A percentile compares a stretch with the other conserved stretches of the same genome.
These are phyloP conservation scores for Ophioderma brevispina DNA, from an alignment of 35 echinoderm and acorn worm genomes.

Conservation along the genomic window DNA sequence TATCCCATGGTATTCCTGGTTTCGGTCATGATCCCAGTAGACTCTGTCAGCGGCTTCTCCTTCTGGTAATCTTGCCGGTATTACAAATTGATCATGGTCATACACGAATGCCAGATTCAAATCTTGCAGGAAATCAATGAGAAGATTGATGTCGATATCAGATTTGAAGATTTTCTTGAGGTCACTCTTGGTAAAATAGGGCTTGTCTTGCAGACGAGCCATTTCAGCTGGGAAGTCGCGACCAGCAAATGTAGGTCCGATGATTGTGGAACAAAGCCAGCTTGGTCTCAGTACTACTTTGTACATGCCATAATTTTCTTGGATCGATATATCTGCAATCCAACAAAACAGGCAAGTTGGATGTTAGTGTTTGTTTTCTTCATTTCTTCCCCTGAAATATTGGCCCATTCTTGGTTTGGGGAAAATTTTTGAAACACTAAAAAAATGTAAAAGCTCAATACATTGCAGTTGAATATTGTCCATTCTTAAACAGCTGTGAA, in stretches of 20 bases:
- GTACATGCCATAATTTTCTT: background rate
- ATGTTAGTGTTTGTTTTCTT: background rate
- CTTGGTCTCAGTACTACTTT: background rate
- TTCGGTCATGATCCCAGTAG: background rate
- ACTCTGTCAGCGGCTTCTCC: background rate
- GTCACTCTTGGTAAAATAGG: background rate
- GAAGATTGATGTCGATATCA: background rate
- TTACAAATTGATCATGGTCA: background rate
- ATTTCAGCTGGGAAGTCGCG: background rate
- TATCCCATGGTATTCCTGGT: background rate
- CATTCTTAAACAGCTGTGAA: no score
- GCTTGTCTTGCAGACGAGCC: background rate
- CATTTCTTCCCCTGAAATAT: background rate
- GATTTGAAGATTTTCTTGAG: background rate
- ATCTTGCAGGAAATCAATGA: background rate
- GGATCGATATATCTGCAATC: background rate
- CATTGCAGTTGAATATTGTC: background rate
- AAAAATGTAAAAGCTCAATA: background rate
- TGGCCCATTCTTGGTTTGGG: background rate
- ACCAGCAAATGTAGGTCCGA: background rate
- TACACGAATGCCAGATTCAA: background rate
- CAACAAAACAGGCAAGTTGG: background rate
- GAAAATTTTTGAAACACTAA: background rate
- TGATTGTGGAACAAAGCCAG: background rate
- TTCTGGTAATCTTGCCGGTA: background rate